Evolutionary conservation across 2,888 invertebrate species (phyloP).

Genomic region (Nomada ferruginata): DNA sequence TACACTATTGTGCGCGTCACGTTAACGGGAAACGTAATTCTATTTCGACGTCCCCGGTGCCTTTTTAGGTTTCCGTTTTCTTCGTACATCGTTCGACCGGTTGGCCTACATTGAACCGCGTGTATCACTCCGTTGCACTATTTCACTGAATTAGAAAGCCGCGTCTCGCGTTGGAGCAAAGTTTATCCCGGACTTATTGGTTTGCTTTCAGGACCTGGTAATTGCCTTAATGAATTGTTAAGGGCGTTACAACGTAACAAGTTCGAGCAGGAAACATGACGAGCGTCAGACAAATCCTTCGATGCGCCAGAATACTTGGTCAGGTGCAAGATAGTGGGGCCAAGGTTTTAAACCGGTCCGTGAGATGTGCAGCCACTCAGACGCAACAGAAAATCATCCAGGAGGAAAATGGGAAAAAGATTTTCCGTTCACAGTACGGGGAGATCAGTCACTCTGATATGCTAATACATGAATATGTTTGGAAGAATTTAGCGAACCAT

Average conservation of each 20-base stretch:
- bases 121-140: not conserved
- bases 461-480: constrained; percentile 76
- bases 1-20: too few species aligned
- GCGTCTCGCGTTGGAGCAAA: constrained; percentile 1
- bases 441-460: constrained; percentile 62
- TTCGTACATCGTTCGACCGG: not conserved
- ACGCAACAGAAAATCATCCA: constrained; percentile 64
- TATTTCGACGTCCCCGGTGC: not conserved
- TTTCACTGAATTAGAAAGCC: not conserved
- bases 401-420: constrained; percentile 76
- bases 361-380: constrained; percentile 64
- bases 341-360: constrained; percentile 34
- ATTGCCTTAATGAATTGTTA: constrained; percentile 20
- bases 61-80: not conserved
- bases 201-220: not conserved
- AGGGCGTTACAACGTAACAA: not conserved
- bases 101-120: constrained; percentile 10
- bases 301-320: constrained; percentile 26
- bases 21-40: not conserved
- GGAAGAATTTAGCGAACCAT: constrained; percentile 68
- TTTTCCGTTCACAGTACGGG: constrained; percentile 72
- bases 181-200: not conserved
- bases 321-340: constrained; percentile 30
- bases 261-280: constrained; percentile 48
- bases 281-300: constrained; percentile 38